Evolutionary conservation across 2,113 vertebrate genomes (phyloP).

Genomic region (Notothenia coriiceps): DNA sequence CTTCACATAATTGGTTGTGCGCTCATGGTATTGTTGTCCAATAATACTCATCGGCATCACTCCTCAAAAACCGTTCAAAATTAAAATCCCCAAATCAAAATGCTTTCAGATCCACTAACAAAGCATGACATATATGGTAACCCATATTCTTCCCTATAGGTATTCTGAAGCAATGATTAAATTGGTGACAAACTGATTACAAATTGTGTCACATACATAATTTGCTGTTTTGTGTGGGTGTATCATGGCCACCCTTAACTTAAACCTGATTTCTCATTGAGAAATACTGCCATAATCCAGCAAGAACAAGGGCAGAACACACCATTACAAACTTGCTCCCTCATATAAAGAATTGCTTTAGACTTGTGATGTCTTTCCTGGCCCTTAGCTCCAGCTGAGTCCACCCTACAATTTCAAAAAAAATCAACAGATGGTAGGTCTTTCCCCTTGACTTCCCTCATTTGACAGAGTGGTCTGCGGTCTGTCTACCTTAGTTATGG

Average conservation of each 20-base stretch:
- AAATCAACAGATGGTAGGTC: constrained; percentile 58
- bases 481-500: constrained; percentile 23
- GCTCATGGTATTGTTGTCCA: not conserved
- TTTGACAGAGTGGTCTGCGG: not conserved
- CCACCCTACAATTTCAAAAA: constrained; percentile 36
- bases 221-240: constrained; percentile 16
- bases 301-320: constrained; percentile 48
- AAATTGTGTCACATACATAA: constrained; percentile 21
- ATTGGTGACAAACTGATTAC: constrained; percentile 35
- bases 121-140: constrained; percentile 3
- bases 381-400: constrained; percentile 28
- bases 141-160: not conserved
- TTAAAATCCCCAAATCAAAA: not conserved
- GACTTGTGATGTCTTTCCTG: constrained; percentile 35
- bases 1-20: not conserved
- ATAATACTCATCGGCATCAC: not conserved
- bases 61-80: not conserved
- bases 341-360: constrained; percentile 44
- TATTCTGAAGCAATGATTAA: constrained; percentile 17
- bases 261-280: constrained; percentile 32
- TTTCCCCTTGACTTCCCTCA: constrained; percentile 53
- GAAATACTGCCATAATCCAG: constrained; percentile 46
- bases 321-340: constrained; percentile 49
- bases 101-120: not conserved
- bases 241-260: constrained; percentile 30